Base-by-base conservation (phyloP, 1,140 invertebrate genomes). In the Polyergus mexicanus region DNA sequence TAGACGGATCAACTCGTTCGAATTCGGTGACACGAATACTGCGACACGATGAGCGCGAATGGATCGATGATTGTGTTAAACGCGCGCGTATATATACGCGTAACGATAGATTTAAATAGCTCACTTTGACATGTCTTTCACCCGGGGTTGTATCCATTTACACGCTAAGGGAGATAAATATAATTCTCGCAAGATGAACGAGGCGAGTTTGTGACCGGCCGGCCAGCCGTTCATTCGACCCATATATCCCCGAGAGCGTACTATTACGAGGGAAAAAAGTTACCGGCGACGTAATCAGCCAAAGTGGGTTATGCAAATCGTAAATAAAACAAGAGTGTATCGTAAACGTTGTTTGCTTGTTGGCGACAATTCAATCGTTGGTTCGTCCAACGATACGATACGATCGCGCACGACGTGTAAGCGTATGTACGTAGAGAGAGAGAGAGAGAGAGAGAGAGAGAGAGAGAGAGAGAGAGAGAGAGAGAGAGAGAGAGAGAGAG, bases 71-170 rank as follows among this genome's bases (percentile, higher is more conserved):
- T 3, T 56, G 16, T 19, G 5, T 51, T 16, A 54, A 54, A 11
- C 58, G 62, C 63, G 28, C 25, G 58, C 44, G 8, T n/a, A 19
- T 28, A 65, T 22, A 62, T 38, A 66, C 44, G 19, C 10, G n/a
- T 58, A 28, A 62, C 68, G 54, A 16, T 54, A 22, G 68, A 44
- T 83, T 83, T 83, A 83, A 83, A 83, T 83, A 83, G 78, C 68
- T 38, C 35, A 44, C 78, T 72, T 72, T 74, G 54, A n/a, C 54
- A 56, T 65, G 13, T 69, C 77, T 80, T 80, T 80, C 63, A 56
- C 10, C 32, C 76, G 44, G 16, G 44, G 54, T 16, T 69, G 35
- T 47, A 56, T 44, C 51, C 66, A 44, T 81, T 74, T 74, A 44
- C 28, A 32, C 16, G 54, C 78, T 54, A 38, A 83, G 54, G 25